A percentile compares a stretch with the other conserved stretches of the same genome.
These are phyloP conservation scores for Drosophila burlai DNA, from an alignment of 1,140 invertebrate species.

Conservation along the genomic window DNA sequence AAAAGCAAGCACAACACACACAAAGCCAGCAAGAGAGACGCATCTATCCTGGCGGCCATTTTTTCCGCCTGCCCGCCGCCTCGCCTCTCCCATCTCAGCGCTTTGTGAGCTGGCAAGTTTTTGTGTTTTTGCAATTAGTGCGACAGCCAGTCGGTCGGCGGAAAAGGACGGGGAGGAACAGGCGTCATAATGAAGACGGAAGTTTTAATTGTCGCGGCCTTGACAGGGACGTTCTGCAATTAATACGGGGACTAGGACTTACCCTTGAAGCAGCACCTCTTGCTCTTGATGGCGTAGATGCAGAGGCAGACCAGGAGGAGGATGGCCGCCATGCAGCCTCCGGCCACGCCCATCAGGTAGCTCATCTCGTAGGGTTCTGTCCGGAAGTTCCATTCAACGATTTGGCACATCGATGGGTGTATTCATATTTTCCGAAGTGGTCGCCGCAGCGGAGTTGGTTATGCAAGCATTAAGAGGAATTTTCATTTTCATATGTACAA, in stretches of 20 bases:
- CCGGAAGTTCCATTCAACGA: slow-evolving; percentile 47
- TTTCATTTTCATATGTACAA: slow-evolving; percentile 49
- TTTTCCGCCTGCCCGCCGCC: slow-evolving; percentile 25
- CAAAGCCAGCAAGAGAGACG: slow-evolving; percentile 39
- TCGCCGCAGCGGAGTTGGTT: slow-evolving; percentile 43
- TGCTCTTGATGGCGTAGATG: slow-evolving; percentile 87
- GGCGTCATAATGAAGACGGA: slow-evolving; percentile 67
- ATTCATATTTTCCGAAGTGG: slow-evolving; percentile 28
- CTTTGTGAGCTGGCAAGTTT: slow-evolving; percentile 67
- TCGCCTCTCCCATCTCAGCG: slow-evolving; percentile 36
- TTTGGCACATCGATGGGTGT: slow-evolving; percentile 27
- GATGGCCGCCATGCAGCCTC: slow-evolving; percentile 87
- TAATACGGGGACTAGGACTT: slow-evolving; percentile 85
- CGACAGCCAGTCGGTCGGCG: slow-evolving; percentile 45
- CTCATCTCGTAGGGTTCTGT: slow-evolving; percentile 89
- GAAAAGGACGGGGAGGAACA: slow-evolving; percentile 1
- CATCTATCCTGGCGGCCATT: slow-evolving; percentile 50
- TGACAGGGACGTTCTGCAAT: slow-evolving; percentile 62
- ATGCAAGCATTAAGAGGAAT: slow-evolving; percentile 65
- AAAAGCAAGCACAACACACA: slow-evolving; percentile 32
- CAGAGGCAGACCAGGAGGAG: slow-evolving; percentile 87
- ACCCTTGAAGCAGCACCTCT: slow-evolving; percentile 90
- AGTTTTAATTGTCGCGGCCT: slow-evolving; percentile 79
- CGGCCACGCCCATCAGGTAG: slow-evolving; percentile 87
- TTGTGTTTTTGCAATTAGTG: slow-evolving; percentile 80